A percentile compares a stretch with the other conserved stretches of the same genome.
These are phyloP conservation scores for Sarcophaga bullata DNA, from an alignment of 1,140 invertebrate species.

Conservation along the genomic window DNA sequence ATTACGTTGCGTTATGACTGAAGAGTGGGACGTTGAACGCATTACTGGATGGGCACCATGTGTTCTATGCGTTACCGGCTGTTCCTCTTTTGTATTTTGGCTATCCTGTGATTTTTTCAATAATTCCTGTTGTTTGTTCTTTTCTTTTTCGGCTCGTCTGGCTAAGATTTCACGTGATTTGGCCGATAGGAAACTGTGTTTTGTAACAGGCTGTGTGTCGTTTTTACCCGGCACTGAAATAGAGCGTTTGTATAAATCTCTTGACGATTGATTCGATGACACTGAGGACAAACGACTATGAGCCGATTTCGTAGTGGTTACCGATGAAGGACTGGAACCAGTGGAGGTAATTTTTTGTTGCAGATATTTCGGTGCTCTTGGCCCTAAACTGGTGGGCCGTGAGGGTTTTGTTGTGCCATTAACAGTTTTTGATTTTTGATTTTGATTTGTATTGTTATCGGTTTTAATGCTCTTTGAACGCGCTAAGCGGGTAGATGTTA, in stretches of 20 bases:
- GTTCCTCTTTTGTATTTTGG: slow-evolving; percentile 34
- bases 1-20: slow-evolving; percentile 58
- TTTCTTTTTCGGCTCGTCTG: slow-evolving; percentile 60
- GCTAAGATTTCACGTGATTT: slow-evolving; percentile 64
- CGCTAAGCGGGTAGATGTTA: slow-evolving; percentile 48
- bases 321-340: slow-evolving; percentile 61
- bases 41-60: slow-evolving; percentile 50
- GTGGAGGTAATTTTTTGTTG: slow-evolving; percentile 60
- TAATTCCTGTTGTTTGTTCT: slow-evolving; percentile 56
- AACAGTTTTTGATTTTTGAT: slow-evolving; percentile 32
- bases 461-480: slow-evolving; percentile 34
- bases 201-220: not conserved
- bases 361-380: slow-evolving; percentile 54
- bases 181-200: slow-evolving; percentile 61
- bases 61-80: not conserved
- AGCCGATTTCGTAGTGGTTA: slow-evolving; percentile 62
- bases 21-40: slow-evolving; percentile 62
- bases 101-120: slow-evolving; percentile 52
- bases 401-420: slow-evolving; percentile 33
- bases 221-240: slow-evolving; percentile 56
- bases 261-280: slow-evolving; percentile 56
- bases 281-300: slow-evolving; percentile 61
- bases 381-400: slow-evolving; percentile 42
- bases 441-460: slow-evolving; percentile 25
- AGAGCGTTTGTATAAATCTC: slow-evolving; percentile 59